Evolutionary conservation across 2,888 invertebrate species (phyloP), one percentile per base, ranked within the genome.

Genomic region (Hedychridium roseum): DNA sequence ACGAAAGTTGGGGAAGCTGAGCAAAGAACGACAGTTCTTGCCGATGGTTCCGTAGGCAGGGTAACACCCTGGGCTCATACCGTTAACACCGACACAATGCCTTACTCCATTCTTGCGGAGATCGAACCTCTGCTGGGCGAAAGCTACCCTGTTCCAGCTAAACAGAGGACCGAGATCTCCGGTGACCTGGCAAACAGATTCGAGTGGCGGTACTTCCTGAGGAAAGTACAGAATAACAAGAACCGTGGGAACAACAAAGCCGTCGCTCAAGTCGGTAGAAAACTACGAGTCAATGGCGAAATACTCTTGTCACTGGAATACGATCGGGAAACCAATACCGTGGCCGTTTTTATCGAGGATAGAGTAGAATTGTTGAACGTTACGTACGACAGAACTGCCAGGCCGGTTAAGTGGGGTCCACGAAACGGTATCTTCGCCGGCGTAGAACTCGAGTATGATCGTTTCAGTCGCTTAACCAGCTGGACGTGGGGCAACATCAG

Each of bases 401-500:
- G 93, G 50, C 93, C 94, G 0, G 86, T 92, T 0, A 90, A 90
- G 73, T 93, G 92, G 88, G 88, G 90, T 36, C 92, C 93, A 0
- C 86, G 89, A 50, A 91, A 90, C 61, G 93, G 91, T 5, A 89
- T 92, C 56, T 93, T 93, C 71, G 89, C 92, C 0, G 91, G 92
- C 66, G 93, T 97, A 1, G 94, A 95, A 70, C 82, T 96, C 15
- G 94, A 94, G 65, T 96, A 96, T 72, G 95, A 96, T 71, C 84
- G 94, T 56, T 94, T 93, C 72, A 94, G 95, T 53, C 84, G 94
- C 63, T 79, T 96, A 35, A 90, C 90, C 2, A 89, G 89, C 63
- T 96, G 96, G 95, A 90, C 89, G 66, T 95, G 96, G 91, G 96
- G 95, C 16, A 91, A 93, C 54, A 82, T 96, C 3, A 90, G 89